Evolutionary conservation across 2,888 invertebrate species (phyloP).

Genomic region (Chirona hameri): DNA sequence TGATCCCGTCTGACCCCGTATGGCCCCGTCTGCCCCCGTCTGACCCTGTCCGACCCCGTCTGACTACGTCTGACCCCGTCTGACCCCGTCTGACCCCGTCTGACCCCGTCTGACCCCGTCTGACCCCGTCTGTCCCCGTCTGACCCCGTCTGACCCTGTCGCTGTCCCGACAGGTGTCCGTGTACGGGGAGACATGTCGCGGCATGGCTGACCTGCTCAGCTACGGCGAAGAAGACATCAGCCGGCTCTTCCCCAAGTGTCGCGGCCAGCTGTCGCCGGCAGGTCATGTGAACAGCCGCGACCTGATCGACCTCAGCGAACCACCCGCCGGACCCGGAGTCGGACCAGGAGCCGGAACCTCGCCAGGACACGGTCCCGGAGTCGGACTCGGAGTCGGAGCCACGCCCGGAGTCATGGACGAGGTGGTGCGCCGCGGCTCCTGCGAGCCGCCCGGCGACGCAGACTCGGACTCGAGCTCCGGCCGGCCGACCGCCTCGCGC

Average conservation of each 20-base stretch:
- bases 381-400: slow-evolving; percentile 4
- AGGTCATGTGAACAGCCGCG: slow-evolving; percentile 38
- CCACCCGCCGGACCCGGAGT: not conserved
- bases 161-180: not conserved
- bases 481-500: slow-evolving; percentile 46
- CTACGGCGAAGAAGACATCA: slow-evolving; percentile 64
- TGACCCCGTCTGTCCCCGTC: not conserved
- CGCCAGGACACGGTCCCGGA: not conserved
- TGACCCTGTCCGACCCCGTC: no score
- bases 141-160: not conserved
- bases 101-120: no score
- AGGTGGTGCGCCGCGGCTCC: slow-evolving; percentile 46
- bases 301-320: slow-evolving; percentile 3
- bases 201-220: slow-evolving; percentile 28
- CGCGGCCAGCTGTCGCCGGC: slow-evolving; percentile 46
- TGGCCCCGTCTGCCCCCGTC: not conserved
- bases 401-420: slow-evolving; percentile 39
- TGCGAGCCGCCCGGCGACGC: slow-evolving; percentile 47
- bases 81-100: no score
- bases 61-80: no score
- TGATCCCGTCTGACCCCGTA: not conserved
- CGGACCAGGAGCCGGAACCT: not conserved
- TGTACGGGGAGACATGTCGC: not conserved
- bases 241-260: slow-evolving; percentile 81
- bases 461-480: slow-evolving; percentile 60